Percentiles rank a stretch among this genome's conserved stretches.
Conservation (phyloP, 2,888 invertebrate genomes). For the Caenorhabditis angaria region DNA sequence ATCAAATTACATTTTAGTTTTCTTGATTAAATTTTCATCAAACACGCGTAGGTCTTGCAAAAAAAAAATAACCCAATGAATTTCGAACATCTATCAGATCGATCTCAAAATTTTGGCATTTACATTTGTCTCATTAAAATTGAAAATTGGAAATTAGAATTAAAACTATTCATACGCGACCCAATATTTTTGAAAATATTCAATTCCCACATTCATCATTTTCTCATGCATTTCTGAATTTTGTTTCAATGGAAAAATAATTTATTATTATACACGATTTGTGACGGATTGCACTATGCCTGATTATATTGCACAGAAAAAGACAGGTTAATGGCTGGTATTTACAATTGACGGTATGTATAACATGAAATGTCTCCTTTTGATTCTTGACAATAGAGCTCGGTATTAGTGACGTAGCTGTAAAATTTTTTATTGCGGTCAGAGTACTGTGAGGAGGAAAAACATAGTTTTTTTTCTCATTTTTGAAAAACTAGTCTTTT, state of each 20-base stretch:
- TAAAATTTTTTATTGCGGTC: constrained; percentile 17
- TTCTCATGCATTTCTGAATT: background rate
- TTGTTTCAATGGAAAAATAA: constrained; percentile 1
- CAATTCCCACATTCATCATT: too few species aligned
- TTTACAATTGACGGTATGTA: constrained; percentile 67
- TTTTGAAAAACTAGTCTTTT: too few species aligned
- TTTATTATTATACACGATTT: constrained; percentile 1
- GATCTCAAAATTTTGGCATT: too few species aligned
- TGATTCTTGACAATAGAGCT: constrained; percentile 69
- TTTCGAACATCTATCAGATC: too few species aligned
- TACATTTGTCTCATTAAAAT: too few species aligned
- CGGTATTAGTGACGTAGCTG: constrained; percentile 71
- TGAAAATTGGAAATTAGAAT: too few species aligned
- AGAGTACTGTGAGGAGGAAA: too few species aligned
- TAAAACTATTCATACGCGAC: too few species aligned
- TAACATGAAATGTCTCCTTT: constrained; percentile 67
- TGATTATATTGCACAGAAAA: constrained; percentile 4
- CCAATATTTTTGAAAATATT: constrained; percentile 31
- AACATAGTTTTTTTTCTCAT: constrained; percentile 10
- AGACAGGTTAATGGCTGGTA: background rate
- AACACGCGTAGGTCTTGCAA: too few species aligned
- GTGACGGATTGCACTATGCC: background rate
- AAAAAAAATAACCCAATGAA: too few species aligned
- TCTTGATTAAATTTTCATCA: too few species aligned
- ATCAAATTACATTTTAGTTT: too few species aligned